Percentiles rank a stretch among this genome's conserved stretches.
phyloP scores from a whole-genome alignment of 2,888 invertebrate genomes.

The Camponotus fellah region DNA sequence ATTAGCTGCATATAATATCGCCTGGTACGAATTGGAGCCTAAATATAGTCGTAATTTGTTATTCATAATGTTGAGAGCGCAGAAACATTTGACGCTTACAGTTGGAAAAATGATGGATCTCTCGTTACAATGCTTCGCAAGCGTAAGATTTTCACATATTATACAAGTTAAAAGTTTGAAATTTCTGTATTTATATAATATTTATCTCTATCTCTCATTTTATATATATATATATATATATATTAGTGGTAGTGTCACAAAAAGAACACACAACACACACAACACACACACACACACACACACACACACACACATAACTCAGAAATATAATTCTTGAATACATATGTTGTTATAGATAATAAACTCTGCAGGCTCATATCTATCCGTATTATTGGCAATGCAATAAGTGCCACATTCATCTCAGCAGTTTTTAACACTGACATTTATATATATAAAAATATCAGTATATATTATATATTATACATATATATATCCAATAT shows the following conservation, averaged over 20 bases:
- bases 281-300: too few species aligned
- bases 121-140: conserved; percentile 43
- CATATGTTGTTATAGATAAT: conserved; percentile 43
- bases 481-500: background rate
- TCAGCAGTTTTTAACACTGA: background rate
- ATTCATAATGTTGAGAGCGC: conserved; percentile 27
- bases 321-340: background rate
- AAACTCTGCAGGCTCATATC: conserved; percentile 47
- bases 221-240: too few species aligned
- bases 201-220: too few species aligned
- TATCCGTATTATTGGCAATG: background rate
- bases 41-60: conserved; percentile 35
- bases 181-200: too few species aligned
- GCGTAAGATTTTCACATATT: conserved; percentile 32
- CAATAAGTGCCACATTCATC: background rate
- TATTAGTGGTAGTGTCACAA: too few species aligned
- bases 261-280: too few species aligned
- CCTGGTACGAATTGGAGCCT: conserved; percentile 55
- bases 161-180: background rate
- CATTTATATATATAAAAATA: background rate
- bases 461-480: background rate
- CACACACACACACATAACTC: background rate
- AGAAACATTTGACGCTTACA: conserved; percentile 30
- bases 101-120: conserved; percentile 48
- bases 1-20: conserved; percentile 21